phyloP scores from a whole-genome alignment of 92 coral and sea anemone species.

The Epizoanthus stellaris region DNA sequence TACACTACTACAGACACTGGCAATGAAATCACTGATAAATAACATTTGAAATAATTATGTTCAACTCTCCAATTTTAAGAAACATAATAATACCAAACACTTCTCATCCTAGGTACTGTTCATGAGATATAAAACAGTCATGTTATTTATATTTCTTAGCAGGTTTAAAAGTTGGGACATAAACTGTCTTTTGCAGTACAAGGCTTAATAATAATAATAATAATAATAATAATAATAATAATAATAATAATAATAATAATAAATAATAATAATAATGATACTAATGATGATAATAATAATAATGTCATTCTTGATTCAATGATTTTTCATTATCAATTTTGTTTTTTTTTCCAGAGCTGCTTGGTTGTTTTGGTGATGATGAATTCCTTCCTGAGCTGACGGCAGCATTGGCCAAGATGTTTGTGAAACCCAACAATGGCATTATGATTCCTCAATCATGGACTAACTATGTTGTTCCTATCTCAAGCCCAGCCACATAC shows the following conservation, averaged over 20 bases:
- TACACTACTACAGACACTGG: too few species aligned
- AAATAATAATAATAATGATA: neutral
- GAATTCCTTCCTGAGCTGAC: slow-evolving; percentile 69
- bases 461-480: slow-evolving; percentile 60
- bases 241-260: neutral
- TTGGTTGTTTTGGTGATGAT: slow-evolving; percentile 72
- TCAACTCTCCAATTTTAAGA: too few species aligned
- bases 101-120: too few species aligned
- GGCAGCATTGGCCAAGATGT: slow-evolving; percentile 42
- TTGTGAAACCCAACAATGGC: slow-evolving; percentile 37
- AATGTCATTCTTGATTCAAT: neutral
- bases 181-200: too few species aligned
- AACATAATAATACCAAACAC: too few species aligned
- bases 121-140: too few species aligned
- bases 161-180: too few species aligned
- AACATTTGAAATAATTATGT: too few species aligned
- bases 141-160: too few species aligned
- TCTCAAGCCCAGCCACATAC: slow-evolving; percentile 43
- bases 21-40: too few species aligned
- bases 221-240: too few species aligned
- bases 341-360: slow-evolving; percentile 38
- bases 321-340: neutral
- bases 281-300: neutral
- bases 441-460: slow-evolving; percentile 60
- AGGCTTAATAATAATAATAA: too few species aligned